Base-by-base conservation (phyloP, 2,113 vertebrate genomes). In the Phalacrocorax aristotelis region DNA sequence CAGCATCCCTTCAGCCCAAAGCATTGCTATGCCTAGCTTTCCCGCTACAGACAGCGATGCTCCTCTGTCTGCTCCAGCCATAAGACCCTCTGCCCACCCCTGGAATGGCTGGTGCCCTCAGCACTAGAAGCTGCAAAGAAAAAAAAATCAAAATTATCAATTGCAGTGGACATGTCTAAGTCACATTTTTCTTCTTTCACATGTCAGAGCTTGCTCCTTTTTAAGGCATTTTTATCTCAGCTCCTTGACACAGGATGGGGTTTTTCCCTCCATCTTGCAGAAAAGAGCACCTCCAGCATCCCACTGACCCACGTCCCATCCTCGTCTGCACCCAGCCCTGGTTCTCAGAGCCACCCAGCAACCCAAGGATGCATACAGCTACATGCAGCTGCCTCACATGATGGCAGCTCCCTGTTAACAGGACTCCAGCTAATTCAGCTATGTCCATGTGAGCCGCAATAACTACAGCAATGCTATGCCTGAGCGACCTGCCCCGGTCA, bases 371-470 rank as follows among this genome's bases (percentile, higher is more conserved):
- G 27, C 6, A 2, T 10, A 30, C 18, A 21, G 76, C 29, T 40
- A 60, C 2, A 2, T 30, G 14, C 7, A 2, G 27, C 38, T 76
- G 54, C 48, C 34, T 81, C 9, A 1, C 69, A 66, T 1, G 1
- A 54, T n/a, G 1, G 48, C 34, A n/a, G 29, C 34, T 89, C n/a
- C 51, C 12, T 36, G 5, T 36, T 19, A 55, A 48, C 26, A 34
- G 30, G 10, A 25, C 21, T 72, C 52, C 65, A 22, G 34, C 46
- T 60, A 60, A 65, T 48, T 52, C 8, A 0, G 58, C 70, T 40
- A 10, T 5, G 0, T 52, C 58, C 65, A 29, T 3, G 2, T 27
- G 38, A 89, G 66, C 52, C 5, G 1, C 4, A 5, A 21, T 29
- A 68, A 55, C 68, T 25, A 61, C 48, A 62, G 52, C 52, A 42